phyloP scores from a whole-genome alignment of 2,888 invertebrate species.

The Drosophila macrospina region DNA sequence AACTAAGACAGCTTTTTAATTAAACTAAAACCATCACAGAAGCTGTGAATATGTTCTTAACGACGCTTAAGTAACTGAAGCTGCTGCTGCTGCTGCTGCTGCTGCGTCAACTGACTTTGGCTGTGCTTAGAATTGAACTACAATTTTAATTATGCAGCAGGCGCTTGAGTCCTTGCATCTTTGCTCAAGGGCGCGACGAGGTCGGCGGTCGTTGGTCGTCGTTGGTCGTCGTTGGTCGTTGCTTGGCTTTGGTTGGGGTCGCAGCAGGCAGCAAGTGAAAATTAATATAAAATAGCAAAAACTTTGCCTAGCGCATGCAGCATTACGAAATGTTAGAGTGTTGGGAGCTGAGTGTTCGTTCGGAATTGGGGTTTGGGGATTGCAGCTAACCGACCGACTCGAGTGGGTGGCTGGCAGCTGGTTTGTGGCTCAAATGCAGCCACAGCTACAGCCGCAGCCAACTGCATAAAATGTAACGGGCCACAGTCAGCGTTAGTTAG shows the following conservation, averaged over 20 bases:
- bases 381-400: neutral
- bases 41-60: neutral
- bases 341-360: too few relatives aligned
- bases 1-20: neutral
- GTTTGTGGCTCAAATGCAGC: conserved; percentile 65
- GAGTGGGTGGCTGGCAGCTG: conserved; percentile 31
- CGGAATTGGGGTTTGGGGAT: neutral
- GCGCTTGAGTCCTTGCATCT: too few relatives aligned
- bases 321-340: conserved; percentile 45
- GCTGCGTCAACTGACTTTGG: conserved; percentile 35
- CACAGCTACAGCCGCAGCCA: conserved; percentile 49
- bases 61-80: conserved; percentile 16
- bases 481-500: conserved; percentile 42
- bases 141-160: conserved; percentile 76
- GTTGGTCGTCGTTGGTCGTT: conserved; percentile 7
- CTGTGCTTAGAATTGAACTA: conserved; percentile 65
- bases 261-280: conserved; percentile 49
- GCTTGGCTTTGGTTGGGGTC: conserved; percentile 3
- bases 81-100: conserved; percentile 34
- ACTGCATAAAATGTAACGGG: conserved; percentile 78
- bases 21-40: neutral
- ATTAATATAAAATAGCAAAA: conserved; percentile 75
- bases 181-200: conserved; percentile 61
- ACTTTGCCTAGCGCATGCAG: conserved; percentile 64
- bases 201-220: conserved; percentile 12